phyloP scores from a whole-genome alignment of 2,113 vertebrate genomes.

The Chrysemys picta region DNA sequence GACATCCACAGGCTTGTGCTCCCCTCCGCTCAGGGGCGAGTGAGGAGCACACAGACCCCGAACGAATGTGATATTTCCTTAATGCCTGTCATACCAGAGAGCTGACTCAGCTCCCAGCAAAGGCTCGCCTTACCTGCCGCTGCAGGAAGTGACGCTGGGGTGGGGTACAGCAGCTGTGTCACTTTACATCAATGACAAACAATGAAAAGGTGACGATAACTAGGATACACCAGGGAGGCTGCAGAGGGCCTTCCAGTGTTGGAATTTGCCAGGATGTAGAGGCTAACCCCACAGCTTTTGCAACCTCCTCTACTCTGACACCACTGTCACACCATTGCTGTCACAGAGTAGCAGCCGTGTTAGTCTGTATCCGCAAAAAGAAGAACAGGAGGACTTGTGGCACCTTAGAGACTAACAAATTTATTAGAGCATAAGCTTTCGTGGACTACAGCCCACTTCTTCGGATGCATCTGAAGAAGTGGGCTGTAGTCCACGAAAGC shows the following conservation, averaged over 20 bases:
- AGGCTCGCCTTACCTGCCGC: background rate
- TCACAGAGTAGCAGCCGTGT: too few relatives aligned
- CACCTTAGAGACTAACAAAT: too few relatives aligned
- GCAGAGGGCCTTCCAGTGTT: background rate
- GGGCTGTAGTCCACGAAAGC: too few relatives aligned
- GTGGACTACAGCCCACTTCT: too few relatives aligned
- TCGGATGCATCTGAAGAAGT: too few relatives aligned
- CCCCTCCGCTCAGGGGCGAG: background rate
- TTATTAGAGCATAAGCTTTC: too few relatives aligned
- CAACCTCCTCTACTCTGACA: background rate
- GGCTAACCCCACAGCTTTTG: background rate
- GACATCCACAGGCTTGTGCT: background rate
- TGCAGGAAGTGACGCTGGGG: background rate
- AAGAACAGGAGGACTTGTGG: too few relatives aligned
- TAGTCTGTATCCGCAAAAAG: too few relatives aligned
- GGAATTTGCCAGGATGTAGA: background rate
- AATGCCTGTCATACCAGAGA: conserved; percentile 20
- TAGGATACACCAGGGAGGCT: background rate
- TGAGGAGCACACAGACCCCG: background rate
- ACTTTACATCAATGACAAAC: fast-evolving
- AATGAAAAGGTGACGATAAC: fast-evolving
- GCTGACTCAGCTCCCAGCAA: background rate
- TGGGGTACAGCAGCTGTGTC: background rate
- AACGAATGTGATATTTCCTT: background rate
- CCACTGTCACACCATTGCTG: background rate